Conservation (phyloP, 2,888 invertebrate genomes). For the Synergus laeviventris region DNA sequence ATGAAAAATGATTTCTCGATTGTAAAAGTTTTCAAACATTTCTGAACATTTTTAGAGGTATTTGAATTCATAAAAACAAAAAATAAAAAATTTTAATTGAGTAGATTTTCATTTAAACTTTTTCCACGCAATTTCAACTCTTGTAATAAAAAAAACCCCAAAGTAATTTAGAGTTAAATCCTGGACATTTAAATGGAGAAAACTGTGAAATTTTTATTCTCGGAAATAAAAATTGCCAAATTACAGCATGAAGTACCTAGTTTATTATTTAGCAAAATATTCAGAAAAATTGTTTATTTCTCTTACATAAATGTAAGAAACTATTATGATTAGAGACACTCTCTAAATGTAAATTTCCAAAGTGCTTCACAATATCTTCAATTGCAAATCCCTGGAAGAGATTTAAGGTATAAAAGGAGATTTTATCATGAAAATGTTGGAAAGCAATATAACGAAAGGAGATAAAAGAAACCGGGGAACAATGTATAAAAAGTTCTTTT, state of each 20-base stretch:
- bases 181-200: background rate
- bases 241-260: background rate
- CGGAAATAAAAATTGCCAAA: background rate
- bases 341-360: too few relatives aligned
- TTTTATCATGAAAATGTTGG: background rate
- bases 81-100: background rate
- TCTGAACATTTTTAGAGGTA: background rate
- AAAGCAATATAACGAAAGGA: background rate
- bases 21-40: background rate
- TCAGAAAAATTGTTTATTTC: background rate
- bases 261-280: background rate
- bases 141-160: background rate
- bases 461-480: background rate
- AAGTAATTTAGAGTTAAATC: background rate
- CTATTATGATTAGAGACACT: too few relatives aligned
- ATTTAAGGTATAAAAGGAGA: background rate
- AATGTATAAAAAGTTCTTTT: background rate
- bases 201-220: background rate
- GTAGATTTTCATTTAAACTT: background rate
- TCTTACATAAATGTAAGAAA: background rate
- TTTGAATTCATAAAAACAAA: background rate
- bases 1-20: too few relatives aligned
- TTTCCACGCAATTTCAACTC: background rate
- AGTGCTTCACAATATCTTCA: background rate
- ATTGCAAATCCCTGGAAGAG: background rate